phyloP scores from a whole-genome alignment of 2,888 invertebrate genomes.

The Drosophila peninsularis region DNA sequence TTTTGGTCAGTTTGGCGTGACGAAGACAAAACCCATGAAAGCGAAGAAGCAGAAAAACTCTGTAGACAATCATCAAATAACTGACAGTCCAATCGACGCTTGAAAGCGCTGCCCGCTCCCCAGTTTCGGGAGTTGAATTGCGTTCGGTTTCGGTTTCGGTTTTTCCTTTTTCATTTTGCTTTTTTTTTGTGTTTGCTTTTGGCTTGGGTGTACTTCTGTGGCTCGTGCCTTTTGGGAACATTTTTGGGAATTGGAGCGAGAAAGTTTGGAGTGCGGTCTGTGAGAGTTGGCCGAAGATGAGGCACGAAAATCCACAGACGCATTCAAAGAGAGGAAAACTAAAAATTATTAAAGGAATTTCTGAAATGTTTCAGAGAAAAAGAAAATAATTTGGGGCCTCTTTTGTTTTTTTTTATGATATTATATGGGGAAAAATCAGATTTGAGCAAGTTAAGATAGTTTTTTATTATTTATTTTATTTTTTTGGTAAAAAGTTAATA shows the following conservation, averaged over 20 bases:
- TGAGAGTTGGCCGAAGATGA: constrained; percentile 1
- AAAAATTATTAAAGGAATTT: not conserved
- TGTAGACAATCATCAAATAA: constrained; percentile 63
- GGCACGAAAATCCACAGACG: not conserved
- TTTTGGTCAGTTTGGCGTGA: constrained; percentile 61
- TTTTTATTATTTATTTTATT: not conserved
- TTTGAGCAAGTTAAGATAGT: not conserved
- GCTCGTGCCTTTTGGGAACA: constrained; percentile 5
- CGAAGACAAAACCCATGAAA: constrained; percentile 34
- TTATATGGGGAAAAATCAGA: not conserved
- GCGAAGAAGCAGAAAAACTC: constrained; percentile 43
- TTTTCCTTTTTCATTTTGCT: not conserved
- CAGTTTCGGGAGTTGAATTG: constrained; percentile 26
- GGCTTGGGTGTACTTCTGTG: constrained; percentile 7
- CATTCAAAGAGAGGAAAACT: not conserved
- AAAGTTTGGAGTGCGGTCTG: constrained; percentile 29
- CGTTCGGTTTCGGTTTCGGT: constrained; percentile 15
- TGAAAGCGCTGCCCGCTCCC: constrained; percentile 39
- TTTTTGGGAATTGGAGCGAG: constrained; percentile 3
- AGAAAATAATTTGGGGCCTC: not conserved
- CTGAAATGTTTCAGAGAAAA: no score
- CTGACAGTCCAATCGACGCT: constrained; percentile 66
- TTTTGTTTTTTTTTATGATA: not conserved
- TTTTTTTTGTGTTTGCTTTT: not conserved
- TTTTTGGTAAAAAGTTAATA: no score